phyloP scores from a whole-genome alignment of 2,113 vertebrate genomes.

The Xiphias gladius region DNA sequence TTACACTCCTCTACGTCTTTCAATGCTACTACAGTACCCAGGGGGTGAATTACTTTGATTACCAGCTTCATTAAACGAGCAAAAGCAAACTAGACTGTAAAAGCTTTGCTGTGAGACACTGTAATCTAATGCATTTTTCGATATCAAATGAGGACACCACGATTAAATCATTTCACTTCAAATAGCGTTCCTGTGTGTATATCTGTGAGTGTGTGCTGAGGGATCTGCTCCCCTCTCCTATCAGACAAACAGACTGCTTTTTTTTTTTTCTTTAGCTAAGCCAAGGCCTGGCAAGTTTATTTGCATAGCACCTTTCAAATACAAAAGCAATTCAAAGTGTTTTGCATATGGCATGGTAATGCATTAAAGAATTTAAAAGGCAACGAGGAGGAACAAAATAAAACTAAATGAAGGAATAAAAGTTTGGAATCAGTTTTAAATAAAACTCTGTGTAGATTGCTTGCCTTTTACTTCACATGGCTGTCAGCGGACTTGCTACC shows the following conservation, averaged over 20 bases:
- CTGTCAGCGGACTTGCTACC: not conserved
- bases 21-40: constrained; percentile 58
- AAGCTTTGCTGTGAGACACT: constrained; percentile 51
- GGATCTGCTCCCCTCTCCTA: constrained; percentile 51
- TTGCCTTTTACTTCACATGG: not conserved
- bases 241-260: constrained; percentile 44
- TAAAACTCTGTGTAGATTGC: not conserved
- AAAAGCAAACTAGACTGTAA: constrained; percentile 52
- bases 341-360: constrained; percentile 27
- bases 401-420: not conserved
- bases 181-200: constrained; percentile 48
- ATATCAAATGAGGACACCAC: constrained; percentile 61
- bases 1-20: constrained; percentile 65
- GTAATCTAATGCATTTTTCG: constrained; percentile 65
- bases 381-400: not conserved
- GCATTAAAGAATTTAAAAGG: constrained; percentile 21
- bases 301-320: constrained; percentile 37
- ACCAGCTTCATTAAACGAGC: constrained; percentile 70
- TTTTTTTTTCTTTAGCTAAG: constrained; percentile 36
- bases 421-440: not conserved
- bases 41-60: constrained; percentile 76
- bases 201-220: constrained; percentile 24
- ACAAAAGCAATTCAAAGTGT: constrained; percentile 26
- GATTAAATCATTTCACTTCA: constrained; percentile 68
- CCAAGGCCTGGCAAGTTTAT: constrained; percentile 17